Percentiles rank a stretch among this genome's conserved stretches.
Conservation (phyloP, 2,113 vertebrate genomes). For the Arvicanthis niloticus region DNA sequence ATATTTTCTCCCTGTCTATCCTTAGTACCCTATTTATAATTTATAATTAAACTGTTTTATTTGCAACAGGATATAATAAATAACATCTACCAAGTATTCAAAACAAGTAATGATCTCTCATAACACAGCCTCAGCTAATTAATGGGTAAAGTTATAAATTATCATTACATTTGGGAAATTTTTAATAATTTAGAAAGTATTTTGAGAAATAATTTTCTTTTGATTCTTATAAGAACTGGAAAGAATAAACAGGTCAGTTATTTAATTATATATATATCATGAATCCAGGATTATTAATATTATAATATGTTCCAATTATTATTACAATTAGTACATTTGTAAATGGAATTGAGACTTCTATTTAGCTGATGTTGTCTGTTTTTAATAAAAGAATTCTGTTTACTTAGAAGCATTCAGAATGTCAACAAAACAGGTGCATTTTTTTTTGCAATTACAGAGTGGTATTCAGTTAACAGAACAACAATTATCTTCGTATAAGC, state of each 20-base stretch:
- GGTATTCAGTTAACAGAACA: no score
- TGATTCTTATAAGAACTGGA: background rate
- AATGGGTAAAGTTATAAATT: background rate
- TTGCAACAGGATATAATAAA: background rate
- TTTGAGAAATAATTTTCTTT: background rate
- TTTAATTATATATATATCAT: background rate
- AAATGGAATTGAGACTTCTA: background rate
- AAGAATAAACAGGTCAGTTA: background rate
- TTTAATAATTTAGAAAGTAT: background rate
- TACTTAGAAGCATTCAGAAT: constrained; percentile 99
- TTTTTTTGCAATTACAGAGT: no score
- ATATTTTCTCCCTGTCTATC: background rate
- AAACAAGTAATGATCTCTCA: background rate
- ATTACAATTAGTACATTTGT: background rate
- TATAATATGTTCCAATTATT: background rate
- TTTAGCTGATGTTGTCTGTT: background rate
- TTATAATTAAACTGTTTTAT: background rate
- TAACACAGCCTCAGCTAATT: background rate
- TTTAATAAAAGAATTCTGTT: constrained; percentile 77
- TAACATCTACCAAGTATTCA: background rate
- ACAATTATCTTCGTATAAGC: no score
- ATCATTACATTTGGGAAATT: background rate
- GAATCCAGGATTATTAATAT: background rate
- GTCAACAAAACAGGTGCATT: constrained; percentile 93
- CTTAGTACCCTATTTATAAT: background rate